Evolutionary conservation across 1,140 invertebrate genomes (phyloP), one percentile per base, ranked within the genome.

Genomic region (Varroa destructor): DNA sequence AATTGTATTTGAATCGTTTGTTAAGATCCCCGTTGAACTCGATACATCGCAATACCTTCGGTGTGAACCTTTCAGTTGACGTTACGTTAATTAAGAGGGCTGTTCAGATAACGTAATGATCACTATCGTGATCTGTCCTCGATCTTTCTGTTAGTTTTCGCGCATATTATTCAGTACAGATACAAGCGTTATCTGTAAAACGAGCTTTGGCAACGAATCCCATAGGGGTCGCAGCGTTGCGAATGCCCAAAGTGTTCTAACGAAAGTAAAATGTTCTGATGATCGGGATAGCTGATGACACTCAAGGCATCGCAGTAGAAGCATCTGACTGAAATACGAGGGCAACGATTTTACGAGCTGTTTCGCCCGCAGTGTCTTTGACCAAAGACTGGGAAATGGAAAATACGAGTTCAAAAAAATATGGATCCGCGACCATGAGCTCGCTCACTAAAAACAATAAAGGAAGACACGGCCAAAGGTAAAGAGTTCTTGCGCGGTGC

Each of bases 21-120:
- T 67, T 2, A 67, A 12, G 46, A 67, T 67, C 61, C 10, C 40
- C 61, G 12, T 67, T 67, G 2, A 67, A 12, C 61, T 67, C 61
- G 61, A 67, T 67, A 37, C 61, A 67, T 43, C 40, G 40, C 14
- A 1, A 67, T 37, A 8, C 61, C 40, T 46, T 40, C 46, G 40
- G 40, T 2, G 61, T 67, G 61, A 67, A 67, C 10, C 40, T 37
- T 12, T 67, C 61, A 2, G 46, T 12, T 2, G 61, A 67, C 40
- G 40, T 43, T 2, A 46, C 61, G 61, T 67, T 67, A 1, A 40
- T 12, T 12, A 67, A 14, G 2, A 67, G 61, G 12, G 14, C 40
- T 12, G 46, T 40, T 37, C 46, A 14, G 12, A 67, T 46, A 10
- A 67, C 40, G 0, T 67, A 12, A 14, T n/a, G 61, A 36, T 37